Base-by-base conservation (phyloP, 2,113 vertebrate genomes). In the Gulo gulo region DNA sequence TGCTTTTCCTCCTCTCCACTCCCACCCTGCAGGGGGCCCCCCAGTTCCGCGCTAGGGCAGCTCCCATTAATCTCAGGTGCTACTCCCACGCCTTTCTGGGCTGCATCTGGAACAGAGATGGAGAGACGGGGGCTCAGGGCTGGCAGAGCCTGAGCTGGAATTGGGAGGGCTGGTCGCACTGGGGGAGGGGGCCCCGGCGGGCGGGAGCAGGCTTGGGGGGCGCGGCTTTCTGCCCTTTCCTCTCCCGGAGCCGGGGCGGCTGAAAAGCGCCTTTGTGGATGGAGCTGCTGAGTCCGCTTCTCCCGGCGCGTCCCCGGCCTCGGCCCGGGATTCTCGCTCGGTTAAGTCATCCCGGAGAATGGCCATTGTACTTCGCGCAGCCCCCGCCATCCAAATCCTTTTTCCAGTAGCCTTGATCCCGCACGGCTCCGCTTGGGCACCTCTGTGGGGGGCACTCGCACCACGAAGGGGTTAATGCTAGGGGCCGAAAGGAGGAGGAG, bases 331-430 rank as follows among this genome's bases (percentile, higher is more conserved):
- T 99, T 99, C 99, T 98, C 99, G 96, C 97, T 96, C 94, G 96
- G 98, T 99, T 98, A 99, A 98, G 98, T 99, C 98, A 99, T 98
- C 97, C 97, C 94, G 98, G 98, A 99, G 98, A 98, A 98, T 96
- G 93, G 97, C 98, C 94, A 99, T 99, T 99, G 99, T 99, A 92
- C 97, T 95, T 95, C 15, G 59, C 87, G 92, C 93, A 67, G 87
- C 96, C 97, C 97, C 97, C 93, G 96, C 97, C 94, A 59, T 94
- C 76, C 97, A 94, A 97, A 61, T 65, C 59, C 82, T 93, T 97
- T 96, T 97, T 79, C 95, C 94, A 97, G 34, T 47, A 88, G 96
- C 80, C 91, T 94, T n/a, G 88, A 93, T 95, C 84, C 76, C 81
- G 39, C 84, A 52, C 23, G 13, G 42, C 84, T 95, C 57, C 61